A percentile compares a stretch with the other conserved stretches of the same genome.
phyloP scores from a whole-genome alignment of 2,113 vertebrate species.

The Xenopus laevis region DNA sequence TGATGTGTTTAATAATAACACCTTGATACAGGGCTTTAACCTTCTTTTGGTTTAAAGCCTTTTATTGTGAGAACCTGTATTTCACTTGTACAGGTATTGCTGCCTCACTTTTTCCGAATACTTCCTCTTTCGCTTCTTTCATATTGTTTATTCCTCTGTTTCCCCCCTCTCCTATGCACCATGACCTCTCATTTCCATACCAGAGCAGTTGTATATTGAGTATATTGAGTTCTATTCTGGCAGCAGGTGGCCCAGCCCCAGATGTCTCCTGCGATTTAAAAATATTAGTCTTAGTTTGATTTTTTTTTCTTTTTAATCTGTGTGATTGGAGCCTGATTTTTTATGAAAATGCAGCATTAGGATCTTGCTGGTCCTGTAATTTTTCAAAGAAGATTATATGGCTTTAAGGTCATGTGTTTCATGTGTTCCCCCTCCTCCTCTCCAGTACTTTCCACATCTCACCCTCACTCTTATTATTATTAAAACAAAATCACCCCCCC shows the following conservation, averaged over 20 bases:
- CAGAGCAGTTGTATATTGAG: neutral
- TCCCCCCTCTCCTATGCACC: neutral
- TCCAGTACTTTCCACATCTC: constrained; percentile 24
- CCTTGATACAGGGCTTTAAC: neutral
- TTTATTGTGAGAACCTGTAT: neutral
- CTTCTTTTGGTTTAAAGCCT: neutral
- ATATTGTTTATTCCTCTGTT: too few relatives aligned
- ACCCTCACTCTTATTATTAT: constrained; percentile 35
- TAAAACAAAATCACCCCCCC: constrained; percentile 34
- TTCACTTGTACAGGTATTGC: neutral
- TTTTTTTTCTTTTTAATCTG: constrained; percentile 39
- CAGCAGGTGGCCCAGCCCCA: constrained; percentile 29
- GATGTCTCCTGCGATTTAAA: constrained; percentile 38
- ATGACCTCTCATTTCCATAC: neutral
- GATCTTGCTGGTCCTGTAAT: constrained; percentile 36
- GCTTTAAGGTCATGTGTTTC: constrained; percentile 40
- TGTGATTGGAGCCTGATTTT: constrained; percentile 34
- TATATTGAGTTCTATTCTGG: constrained; percentile 1
- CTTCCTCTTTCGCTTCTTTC: too few relatives aligned
- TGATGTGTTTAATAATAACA: neutral
- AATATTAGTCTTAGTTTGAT: constrained; percentile 46
- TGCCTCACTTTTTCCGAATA: too few relatives aligned
- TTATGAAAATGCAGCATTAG: constrained; percentile 42
- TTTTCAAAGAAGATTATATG: constrained; percentile 45
- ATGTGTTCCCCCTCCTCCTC: neutral